A percentile compares a stretch with the other conserved stretches of the same genome.
Conservation (phyloP, 2,797 vertebrate genomes). For the Gambelia wislizenii region DNA sequence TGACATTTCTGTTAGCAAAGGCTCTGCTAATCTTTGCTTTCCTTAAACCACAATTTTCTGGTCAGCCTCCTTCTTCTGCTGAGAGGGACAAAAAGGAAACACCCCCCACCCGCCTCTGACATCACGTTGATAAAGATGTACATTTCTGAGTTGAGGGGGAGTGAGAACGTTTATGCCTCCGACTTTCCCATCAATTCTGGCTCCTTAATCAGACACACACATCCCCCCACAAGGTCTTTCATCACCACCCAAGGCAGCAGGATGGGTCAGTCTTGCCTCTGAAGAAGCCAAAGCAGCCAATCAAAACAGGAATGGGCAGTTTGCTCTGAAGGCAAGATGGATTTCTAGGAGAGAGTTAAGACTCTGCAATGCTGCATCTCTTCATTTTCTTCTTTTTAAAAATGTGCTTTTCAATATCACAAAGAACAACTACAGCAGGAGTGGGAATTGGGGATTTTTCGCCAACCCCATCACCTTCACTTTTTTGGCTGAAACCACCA, state of each 20-base stretch:
- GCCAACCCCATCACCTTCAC: too few relatives aligned
- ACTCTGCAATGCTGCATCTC: neutral
- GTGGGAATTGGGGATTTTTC: too few relatives aligned
- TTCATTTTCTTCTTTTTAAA: neutral
- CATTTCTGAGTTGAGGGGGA: conserved; percentile 43
- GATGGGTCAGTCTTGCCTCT: neutral
- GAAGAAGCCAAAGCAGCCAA: neutral
- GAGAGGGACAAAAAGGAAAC: neutral
- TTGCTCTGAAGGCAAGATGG: neutral
- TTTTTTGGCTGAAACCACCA: too few relatives aligned
- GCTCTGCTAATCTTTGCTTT: accelerated
- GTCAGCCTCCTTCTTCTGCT: neutral
- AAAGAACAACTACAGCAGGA: too few relatives aligned
- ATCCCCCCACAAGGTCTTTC: too few relatives aligned
- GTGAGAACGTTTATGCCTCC: conserved; percentile 46
- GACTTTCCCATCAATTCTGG: conserved; percentile 51
- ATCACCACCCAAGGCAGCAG: neutral
- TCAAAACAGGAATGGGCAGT: neutral
- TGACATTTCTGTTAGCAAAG: accelerated
- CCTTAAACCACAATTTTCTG: neutral
- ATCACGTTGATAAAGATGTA: conserved; percentile 35
- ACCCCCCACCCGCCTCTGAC: neutral
- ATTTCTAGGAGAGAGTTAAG: neutral
- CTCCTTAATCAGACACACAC: neutral
- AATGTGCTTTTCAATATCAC: neutral